Conservation (phyloP, 2,797 vertebrate genomes). For the Notoglanidium macrostoma region DNA sequence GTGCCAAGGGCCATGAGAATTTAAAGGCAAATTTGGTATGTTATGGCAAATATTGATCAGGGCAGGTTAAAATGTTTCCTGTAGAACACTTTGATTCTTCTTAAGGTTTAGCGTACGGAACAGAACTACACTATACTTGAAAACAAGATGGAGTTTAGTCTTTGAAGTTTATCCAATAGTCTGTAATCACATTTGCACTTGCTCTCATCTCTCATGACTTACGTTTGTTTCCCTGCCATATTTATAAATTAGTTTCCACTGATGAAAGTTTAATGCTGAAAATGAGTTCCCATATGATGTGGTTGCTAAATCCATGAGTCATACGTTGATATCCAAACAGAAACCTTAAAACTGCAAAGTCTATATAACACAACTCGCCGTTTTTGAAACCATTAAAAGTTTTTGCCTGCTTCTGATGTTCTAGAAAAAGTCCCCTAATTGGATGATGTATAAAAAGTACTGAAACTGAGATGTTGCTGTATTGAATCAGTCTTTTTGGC, state of each 20-base stretch:
- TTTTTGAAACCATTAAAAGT: constrained; percentile 15
- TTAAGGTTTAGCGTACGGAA: not conserved
- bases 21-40: constrained; percentile 41
- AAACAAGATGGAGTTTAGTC: constrained; percentile 44
- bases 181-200: constrained; percentile 40
- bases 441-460: not conserved
- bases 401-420: constrained; percentile 25
- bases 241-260: constrained; percentile 48
- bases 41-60: constrained; percentile 33
- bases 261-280: constrained; percentile 24
- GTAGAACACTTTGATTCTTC: constrained; percentile 4
- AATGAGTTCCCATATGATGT: constrained; percentile 35
- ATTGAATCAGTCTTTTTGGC: not conserved
- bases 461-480: constrained; percentile 15
- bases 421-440: constrained; percentile 18
- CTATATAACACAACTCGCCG: not conserved
- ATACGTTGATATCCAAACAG: constrained; percentile 42
- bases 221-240: constrained; percentile 39
- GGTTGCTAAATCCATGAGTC: constrained; percentile 25
- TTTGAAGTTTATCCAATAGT: constrained; percentile 44
- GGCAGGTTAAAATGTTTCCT: not conserved
- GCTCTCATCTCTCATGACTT: constrained; percentile 49
- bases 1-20: constrained; percentile 19
- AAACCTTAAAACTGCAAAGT: constrained; percentile 24
- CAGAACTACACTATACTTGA: not conserved